phyloP scores from a whole-genome alignment of 1,140 invertebrate species.

The Dendrolimus punctatus region DNA sequence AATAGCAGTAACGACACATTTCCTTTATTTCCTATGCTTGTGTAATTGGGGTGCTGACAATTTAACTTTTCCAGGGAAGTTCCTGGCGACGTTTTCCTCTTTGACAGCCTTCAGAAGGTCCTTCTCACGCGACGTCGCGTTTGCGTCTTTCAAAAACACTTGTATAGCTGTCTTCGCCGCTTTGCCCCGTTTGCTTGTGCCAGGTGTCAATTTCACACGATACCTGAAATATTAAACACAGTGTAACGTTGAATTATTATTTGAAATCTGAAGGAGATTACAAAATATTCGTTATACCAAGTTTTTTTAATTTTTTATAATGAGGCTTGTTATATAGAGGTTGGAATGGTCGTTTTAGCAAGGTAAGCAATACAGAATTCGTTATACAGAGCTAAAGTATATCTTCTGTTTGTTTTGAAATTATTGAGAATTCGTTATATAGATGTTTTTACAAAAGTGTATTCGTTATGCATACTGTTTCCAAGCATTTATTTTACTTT shows the following conservation, averaged over 20 bases:
- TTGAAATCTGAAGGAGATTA: too few species aligned
- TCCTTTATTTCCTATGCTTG: conserved; percentile 69
- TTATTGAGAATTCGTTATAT: too few species aligned
- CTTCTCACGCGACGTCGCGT: conserved; percentile 85
- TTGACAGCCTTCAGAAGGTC: conserved; percentile 95
- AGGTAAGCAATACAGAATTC: too few species aligned
- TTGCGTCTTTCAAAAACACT: conserved; percentile 91
- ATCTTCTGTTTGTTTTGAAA: too few species aligned
- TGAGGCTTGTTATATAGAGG: too few species aligned
- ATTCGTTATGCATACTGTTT: too few species aligned
- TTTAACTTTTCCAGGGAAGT: conserved; percentile 99
- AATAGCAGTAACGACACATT: not conserved
- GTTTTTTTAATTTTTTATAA: too few species aligned
- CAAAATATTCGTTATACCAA: too few species aligned
- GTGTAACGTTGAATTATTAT: not conserved
- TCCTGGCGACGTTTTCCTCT: conserved; percentile 93
- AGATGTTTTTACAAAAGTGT: too few species aligned
- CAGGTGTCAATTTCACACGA: conserved; percentile 96
- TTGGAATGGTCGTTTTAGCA: too few species aligned
- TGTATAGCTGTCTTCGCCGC: conserved; percentile 93
- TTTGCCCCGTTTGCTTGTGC: conserved; percentile 96
- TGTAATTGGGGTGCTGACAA: conserved; percentile 85
- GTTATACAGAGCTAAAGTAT: too few species aligned
- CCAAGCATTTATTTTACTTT: too few species aligned
- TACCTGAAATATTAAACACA: conserved; percentile 72